Evolutionary conservation across 2,888 invertebrate genomes (phyloP), one percentile per base, ranked within the genome.

Genomic region (Mesoligia furuncula): DNA sequence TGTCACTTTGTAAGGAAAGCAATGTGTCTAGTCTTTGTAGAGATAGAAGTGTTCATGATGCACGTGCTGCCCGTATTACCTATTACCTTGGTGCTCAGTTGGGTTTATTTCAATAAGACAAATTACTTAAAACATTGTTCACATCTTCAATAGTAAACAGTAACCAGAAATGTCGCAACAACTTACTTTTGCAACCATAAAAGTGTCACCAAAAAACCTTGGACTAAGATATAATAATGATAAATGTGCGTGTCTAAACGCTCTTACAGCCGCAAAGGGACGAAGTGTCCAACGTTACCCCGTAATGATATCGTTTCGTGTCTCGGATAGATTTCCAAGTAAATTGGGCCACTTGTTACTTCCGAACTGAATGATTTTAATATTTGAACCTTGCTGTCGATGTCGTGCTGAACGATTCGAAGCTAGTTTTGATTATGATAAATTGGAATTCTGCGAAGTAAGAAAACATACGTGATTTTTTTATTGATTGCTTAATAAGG

Each of bases 281-380:
- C 17, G 24, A 73, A 75, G 45, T 75, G 75, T 75, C 69, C 57
- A 42, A 75, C 51, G 57, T 31, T 65, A 72, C 57, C 9, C 36
- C 8, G 24, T 75, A 75, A 83, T 73, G 64, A 83, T 82, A 79
- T 84, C 68, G 61, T 79, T 79, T 61, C 51, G 61, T 59, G 61
- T 73, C 64, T 24, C 59, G n/a, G 73, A 72, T 74, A 72, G 64
- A 64, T 74, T 75, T 64, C 39, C 68, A 51, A 70, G 70, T 59
- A 85, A 73, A 81, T 83, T 83, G 76, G 59, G 13, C 54, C 76
- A 71, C 70, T 83, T 80, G 73, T 73, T 84, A 84, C 64, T 61
- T 76, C 48, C 20, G 24, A 39, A 64, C 27, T 17, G 42, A 57
- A 45, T 80, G 2, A 71, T 67, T 67, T 68, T 27, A 51, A 84